Percentiles rank a stretch among this genome's conserved stretches.
Conservation (phyloP, 2,888 invertebrate genomes). For the Conistra vaccinii region DNA sequence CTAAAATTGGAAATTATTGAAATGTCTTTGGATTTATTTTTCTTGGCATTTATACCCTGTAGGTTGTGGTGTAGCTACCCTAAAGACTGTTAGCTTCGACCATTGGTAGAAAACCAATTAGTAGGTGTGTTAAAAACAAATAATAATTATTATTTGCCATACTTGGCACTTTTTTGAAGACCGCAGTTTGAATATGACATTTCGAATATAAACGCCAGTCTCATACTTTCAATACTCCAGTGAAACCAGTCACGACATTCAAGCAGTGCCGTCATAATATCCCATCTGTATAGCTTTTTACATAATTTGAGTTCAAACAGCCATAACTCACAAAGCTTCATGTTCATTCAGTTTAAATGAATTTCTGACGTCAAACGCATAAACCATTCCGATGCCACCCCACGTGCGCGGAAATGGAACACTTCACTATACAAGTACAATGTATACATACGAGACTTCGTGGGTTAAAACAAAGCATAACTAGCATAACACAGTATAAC, state of each 20-base stretch:
- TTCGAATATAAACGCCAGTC: not conserved
- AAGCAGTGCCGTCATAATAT: not conserved
- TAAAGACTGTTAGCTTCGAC: not conserved
- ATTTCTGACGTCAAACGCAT: constrained; percentile 51
- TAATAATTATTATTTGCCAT: not conserved
- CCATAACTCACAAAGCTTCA: constrained; percentile 28
- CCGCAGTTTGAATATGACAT: not conserved
- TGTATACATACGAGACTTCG: constrained; percentile 19
- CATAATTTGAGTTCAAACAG: constrained; percentile 1
- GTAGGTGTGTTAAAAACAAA: not conserved
- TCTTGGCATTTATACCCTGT: not conserved
- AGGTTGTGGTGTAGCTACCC: not conserved
- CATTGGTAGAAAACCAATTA: not conserved
- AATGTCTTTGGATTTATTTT: not conserved
- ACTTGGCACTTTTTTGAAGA: not conserved
- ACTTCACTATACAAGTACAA: constrained; percentile 31
- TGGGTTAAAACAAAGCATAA: constrained; percentile 47
- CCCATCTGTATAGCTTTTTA: constrained; percentile 9
- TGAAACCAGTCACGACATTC: not conserved
- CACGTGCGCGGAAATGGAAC: constrained; percentile 40
- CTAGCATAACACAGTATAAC: constrained; percentile 35
- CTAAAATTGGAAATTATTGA: constrained; percentile 23
- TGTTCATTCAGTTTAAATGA: constrained; percentile 57
- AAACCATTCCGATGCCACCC: constrained; percentile 17
- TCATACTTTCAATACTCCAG: not conserved